Percentiles rank a stretch among this genome's conserved stretches.
Conservation (phyloP, 2,113 vertebrate genomes). For the Seriola aureovittata region DNA sequence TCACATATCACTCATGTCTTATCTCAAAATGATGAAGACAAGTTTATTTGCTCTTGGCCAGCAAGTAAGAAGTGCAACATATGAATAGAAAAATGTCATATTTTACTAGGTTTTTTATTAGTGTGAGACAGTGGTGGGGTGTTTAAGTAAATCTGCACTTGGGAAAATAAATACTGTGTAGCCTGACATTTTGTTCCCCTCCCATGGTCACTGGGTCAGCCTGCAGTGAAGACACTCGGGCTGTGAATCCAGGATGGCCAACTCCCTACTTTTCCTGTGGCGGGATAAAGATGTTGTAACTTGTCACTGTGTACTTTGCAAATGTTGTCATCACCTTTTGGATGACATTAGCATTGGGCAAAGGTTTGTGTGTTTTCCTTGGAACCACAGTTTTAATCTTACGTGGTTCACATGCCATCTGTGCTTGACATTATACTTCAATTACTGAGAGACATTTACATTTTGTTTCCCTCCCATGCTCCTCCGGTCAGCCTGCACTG, state of each 20-base stretch:
- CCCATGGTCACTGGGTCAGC: background rate
- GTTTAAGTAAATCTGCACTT: too few relatives aligned
- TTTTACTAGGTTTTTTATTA: too few relatives aligned
- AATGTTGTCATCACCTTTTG: background rate
- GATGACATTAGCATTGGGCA: too few relatives aligned
- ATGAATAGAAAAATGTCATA: too few relatives aligned
- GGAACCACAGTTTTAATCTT: background rate
- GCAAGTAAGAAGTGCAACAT: too few relatives aligned
- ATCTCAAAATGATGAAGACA: background rate
- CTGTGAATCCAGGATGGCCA: background rate
- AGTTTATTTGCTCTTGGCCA: background rate
- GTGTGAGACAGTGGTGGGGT: too few relatives aligned
- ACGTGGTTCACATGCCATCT: background rate
- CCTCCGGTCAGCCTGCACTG: too few relatives aligned
- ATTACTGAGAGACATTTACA: background rate
- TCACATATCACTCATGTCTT: too few relatives aligned
- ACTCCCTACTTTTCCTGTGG: background rate
- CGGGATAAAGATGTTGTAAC: conserved; percentile 1
- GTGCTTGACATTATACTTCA: background rate
- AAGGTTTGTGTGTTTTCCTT: background rate
- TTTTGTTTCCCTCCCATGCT: too few relatives aligned
- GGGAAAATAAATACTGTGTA: too few relatives aligned
- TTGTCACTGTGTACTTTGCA: background rate
- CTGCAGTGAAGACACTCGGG: background rate
- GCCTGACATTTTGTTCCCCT: too few relatives aligned